Evolutionary conservation across 2,888 invertebrate genomes (phyloP).

Genomic region (Malachius bipustulatus): DNA sequence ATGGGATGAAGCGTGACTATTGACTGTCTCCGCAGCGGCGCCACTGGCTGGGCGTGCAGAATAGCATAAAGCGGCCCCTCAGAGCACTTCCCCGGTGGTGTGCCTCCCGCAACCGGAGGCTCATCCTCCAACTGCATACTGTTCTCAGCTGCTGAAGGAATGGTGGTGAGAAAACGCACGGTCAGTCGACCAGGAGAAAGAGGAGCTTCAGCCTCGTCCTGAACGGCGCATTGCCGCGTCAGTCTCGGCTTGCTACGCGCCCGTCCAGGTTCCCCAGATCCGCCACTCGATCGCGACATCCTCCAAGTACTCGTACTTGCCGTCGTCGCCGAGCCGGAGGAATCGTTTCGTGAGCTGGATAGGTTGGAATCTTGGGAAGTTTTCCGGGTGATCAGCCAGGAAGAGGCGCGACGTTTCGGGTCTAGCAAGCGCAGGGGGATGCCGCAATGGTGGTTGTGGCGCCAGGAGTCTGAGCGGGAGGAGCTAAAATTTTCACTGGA

Average conservation of each 20-base stretch:
- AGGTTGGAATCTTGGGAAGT: constrained; percentile 87
- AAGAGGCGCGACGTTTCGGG: constrained; percentile 69
- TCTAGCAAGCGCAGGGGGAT: constrained; percentile 63
- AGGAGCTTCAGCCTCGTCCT: constrained; percentile 58
- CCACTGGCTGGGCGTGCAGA: constrained; percentile 29
- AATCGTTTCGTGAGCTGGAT: constrained; percentile 83
- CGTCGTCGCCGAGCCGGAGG: constrained; percentile 78
- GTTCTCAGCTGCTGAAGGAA: constrained; percentile 62
- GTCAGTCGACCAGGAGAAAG: constrained; percentile 42
- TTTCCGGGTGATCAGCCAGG: constrained; percentile 84
- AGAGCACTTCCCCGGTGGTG: constrained; percentile 31
- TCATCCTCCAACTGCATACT: constrained; percentile 58
- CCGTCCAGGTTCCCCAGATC: constrained; percentile 43
- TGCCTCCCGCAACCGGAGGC: constrained; percentile 30
- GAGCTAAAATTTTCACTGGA: constrained; percentile 86
- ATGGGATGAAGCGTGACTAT: constrained; percentile 36
- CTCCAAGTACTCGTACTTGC: constrained; percentile 86
- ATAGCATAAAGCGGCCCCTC: constrained; percentile 34
- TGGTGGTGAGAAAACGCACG: constrained; percentile 54
- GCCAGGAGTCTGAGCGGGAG: constrained; percentile 78
- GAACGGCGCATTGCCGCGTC: constrained; percentile 68
- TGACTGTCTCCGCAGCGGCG: constrained; percentile 31
- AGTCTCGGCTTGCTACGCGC: constrained; percentile 55
- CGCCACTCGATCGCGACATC: constrained; percentile 74
- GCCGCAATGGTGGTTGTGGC: constrained; percentile 60